These are phyloP conservation scores for Procavia capensis DNA, from an alignment of 2,113 vertebrate genomes.

Conservation along the genomic window DNA sequence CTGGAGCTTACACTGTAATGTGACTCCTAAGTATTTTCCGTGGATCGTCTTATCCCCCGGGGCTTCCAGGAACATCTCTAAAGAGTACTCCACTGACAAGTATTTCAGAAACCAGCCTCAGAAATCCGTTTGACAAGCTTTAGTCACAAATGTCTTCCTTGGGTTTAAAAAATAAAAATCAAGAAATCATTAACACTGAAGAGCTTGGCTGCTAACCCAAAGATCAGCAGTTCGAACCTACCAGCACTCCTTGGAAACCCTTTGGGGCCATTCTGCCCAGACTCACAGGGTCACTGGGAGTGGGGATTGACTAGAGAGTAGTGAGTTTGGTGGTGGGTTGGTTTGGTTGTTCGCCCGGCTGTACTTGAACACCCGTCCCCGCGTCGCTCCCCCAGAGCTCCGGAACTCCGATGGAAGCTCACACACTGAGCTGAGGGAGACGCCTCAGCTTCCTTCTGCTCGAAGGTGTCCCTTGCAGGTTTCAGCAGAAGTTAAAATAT, in stretches of 20 bases:
- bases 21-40: not conserved
- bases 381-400: not conserved
- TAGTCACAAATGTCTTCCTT: not conserved
- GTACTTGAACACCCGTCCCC: not conserved
- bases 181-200: not conserved
- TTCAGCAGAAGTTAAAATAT: not conserved
- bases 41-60: not conserved
- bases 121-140: slow-evolving; percentile 38
- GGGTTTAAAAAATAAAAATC: slow-evolving; percentile 24
- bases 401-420: not conserved
- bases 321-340: no score
- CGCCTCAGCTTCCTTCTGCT: not conserved
- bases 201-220: no score
- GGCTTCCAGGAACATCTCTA: not conserved
- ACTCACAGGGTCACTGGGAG: no score
- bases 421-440: not conserved
- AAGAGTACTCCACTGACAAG: not conserved
- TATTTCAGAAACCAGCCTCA: not conserved
- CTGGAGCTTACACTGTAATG: not conserved
- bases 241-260: no score
- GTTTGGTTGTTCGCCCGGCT: no score
- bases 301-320: no score
- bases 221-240: no score
- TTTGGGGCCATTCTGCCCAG: no score
- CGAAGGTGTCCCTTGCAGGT: not conserved